These are phyloP conservation scores for Platichthys flesus DNA, from an alignment of 2,113 vertebrate species.

Conservation along the genomic window DNA sequence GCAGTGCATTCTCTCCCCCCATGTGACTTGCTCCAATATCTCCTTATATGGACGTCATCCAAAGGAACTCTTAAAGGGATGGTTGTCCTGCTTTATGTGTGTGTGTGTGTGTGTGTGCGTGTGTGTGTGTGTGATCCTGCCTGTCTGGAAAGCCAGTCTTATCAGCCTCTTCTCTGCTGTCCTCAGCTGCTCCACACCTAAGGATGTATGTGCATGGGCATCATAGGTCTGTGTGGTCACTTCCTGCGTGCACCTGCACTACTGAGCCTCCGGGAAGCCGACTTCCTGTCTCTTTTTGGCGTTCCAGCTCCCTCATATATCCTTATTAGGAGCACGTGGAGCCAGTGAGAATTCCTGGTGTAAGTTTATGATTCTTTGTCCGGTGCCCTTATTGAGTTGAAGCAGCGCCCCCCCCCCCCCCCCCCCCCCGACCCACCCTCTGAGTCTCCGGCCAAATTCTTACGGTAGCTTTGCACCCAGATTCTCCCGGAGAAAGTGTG, in stretches of 20 bases:
- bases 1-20: constrained; percentile 69
- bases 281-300: constrained; percentile 58
- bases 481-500: neutral
- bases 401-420: constrained; percentile 5
- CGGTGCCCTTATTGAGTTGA: constrained; percentile 72
- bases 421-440: constrained; percentile 27
- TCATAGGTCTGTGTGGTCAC: constrained; percentile 55
- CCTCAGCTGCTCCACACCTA: constrained; percentile 19
- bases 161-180: constrained; percentile 33
- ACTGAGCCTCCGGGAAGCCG: constrained; percentile 32
- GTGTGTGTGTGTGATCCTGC: constrained; percentile 46
- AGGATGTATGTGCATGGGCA: neutral
- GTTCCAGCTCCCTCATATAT: constrained; percentile 57
- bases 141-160: constrained; percentile 36
- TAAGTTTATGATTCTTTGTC: constrained; percentile 64
- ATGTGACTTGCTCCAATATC: constrained; percentile 76
- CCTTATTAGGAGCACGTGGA: constrained; percentile 74
- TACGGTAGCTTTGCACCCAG: neutral
- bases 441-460: constrained; percentile 15
- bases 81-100: constrained; percentile 47
- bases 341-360: constrained; percentile 51
- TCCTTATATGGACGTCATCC: constrained; percentile 81
- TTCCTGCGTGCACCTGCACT: constrained; percentile 53
- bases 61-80: constrained; percentile 79
- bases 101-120: constrained; percentile 7